Evolutionary conservation across 2,888 invertebrate genomes (phyloP).

Genomic region (Diadegma fenestrale): DNA sequence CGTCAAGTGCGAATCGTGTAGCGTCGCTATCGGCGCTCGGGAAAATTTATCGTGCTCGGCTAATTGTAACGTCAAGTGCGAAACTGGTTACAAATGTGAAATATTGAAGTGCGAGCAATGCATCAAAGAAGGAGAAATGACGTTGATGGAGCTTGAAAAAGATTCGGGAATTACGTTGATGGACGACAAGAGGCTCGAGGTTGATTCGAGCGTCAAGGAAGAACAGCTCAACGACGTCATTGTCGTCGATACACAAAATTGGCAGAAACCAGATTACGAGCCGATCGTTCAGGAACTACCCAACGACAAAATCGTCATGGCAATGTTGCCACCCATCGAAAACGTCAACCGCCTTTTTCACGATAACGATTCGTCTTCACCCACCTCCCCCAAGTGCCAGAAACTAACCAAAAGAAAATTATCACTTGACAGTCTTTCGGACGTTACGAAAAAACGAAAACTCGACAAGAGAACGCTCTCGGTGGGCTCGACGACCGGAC

Average conservation of each 20-base stretch:
- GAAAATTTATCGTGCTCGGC: constrained; percentile 79
- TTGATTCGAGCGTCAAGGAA: constrained; percentile 83
- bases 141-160: constrained; percentile 81
- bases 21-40: constrained; percentile 76
- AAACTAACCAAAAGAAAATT: constrained; percentile 86
- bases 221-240: constrained; percentile 86
- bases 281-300: constrained; percentile 80
- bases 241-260: constrained; percentile 85
- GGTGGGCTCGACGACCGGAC: constrained; percentile 76
- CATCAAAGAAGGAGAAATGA: constrained; percentile 81
- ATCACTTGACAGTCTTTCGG: constrained; percentile 84
- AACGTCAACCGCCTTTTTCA: neutral
- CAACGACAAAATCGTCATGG: constrained; percentile 69
- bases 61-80: constrained; percentile 82
- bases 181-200: constrained; percentile 76
- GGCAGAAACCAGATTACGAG: constrained; percentile 84
- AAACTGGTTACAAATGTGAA: constrained; percentile 81
- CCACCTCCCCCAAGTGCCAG: constrained; percentile 85
- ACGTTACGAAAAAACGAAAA: constrained; percentile 85
- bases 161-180: constrained; percentile 81
- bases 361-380: neutral
- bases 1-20: constrained; percentile 83
- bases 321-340: constrained; percentile 12
- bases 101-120: constrained; percentile 83
- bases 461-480: constrained; percentile 83